Conservation (phyloP, 2,888 invertebrate species). For the Eugnorisma glareosa region DNA sequence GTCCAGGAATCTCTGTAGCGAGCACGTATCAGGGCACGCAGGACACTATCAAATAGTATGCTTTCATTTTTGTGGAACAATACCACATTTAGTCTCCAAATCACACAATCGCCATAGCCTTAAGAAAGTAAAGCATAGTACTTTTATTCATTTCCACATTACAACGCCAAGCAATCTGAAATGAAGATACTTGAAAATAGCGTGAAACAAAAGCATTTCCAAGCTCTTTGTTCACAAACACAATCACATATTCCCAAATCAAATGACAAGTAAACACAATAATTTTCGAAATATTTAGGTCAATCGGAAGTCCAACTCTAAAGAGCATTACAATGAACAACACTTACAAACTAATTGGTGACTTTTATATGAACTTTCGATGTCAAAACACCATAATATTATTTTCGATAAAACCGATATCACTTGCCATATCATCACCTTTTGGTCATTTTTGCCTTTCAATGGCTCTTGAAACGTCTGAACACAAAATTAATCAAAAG, state of each 20-base stretch:
- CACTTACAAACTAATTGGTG: conserved; percentile 13
- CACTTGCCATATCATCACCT: neutral
- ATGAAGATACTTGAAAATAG: neutral
- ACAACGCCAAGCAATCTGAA: neutral
- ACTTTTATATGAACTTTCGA: conserved; percentile 27
- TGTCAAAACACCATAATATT: conserved; percentile 16
- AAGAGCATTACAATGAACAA: neutral
- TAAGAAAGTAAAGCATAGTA: neutral
- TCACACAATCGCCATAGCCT: neutral
- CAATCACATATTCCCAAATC: neutral
- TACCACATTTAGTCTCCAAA: too few relatives aligned
- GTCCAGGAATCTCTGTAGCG: too few relatives aligned
- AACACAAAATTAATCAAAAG: neutral
- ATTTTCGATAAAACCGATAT: conserved; percentile 26
- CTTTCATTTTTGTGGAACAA: too few relatives aligned
- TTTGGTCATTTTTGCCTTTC: neutral
- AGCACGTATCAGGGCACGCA: too few relatives aligned
- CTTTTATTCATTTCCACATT: neutral
- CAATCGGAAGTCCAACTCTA: neutral
- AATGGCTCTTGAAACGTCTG: neutral
- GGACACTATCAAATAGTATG: too few relatives aligned
- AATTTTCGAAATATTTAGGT: conserved; percentile 28
- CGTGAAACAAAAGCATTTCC: neutral
- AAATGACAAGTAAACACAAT: neutral
- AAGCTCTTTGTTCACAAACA: neutral